Conservation (phyloP, 1,140 invertebrate species). For the Drosophila triauraria region DNA sequence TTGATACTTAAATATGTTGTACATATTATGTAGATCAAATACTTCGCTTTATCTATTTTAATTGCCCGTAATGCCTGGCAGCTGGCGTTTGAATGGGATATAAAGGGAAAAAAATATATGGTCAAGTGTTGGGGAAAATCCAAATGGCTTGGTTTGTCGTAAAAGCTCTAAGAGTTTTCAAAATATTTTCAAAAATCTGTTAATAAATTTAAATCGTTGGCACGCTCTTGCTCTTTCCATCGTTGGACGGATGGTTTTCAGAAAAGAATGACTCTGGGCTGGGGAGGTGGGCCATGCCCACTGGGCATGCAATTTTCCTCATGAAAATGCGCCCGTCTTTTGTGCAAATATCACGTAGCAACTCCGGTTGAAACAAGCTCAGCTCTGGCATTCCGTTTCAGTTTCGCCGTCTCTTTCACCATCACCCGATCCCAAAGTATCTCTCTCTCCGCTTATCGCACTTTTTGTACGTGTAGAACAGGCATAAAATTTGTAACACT, state of each 20-base stretch:
- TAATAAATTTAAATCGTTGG: slow-evolving; percentile 56
- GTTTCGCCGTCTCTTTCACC: not conserved
- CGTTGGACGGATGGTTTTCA: not conserved
- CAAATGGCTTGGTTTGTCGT: not conserved
- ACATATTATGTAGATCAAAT: too few species aligned
- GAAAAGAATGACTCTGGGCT: not conserved
- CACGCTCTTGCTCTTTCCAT: not conserved
- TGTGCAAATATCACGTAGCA: slow-evolving; percentile 68
- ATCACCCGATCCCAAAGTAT: not conserved
- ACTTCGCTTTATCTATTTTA: not conserved
- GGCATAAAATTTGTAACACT: slow-evolving; percentile 68
- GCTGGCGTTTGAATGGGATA: too few species aligned
- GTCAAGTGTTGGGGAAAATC: too few species aligned
- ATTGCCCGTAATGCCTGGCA: too few species aligned
- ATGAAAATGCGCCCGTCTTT: slow-evolving; percentile 56
- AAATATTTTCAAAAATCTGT: slow-evolving; percentile 10
- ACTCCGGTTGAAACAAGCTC: slow-evolving; percentile 28
- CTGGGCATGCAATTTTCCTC: slow-evolving; percentile 48
- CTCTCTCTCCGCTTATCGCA: not conserved
- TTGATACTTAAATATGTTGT: too few species aligned
- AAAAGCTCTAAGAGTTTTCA: not conserved
- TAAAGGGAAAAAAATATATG: too few species aligned
- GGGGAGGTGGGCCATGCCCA: not conserved
- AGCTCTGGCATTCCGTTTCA: slow-evolving; percentile 28
- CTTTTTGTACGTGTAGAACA: slow-evolving; percentile 38